phyloP scores from a whole-genome alignment of 2,113 vertebrate genomes.

The Ibidorhyncha struthersii region DNA sequence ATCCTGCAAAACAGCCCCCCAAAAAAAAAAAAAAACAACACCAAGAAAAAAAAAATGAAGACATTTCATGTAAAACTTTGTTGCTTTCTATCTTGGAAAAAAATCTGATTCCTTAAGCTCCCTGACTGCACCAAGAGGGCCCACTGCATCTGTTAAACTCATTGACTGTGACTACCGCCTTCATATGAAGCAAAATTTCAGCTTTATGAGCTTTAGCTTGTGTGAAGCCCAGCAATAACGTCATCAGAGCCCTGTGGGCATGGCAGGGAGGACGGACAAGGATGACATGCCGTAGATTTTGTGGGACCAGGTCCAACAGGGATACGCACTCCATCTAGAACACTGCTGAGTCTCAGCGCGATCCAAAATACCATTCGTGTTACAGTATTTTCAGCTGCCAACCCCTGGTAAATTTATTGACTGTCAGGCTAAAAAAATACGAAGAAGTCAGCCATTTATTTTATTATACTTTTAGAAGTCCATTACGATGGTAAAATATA shows the following conservation, averaged over 20 bases:
- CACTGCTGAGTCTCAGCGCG: background rate
- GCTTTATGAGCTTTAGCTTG: constrained; percentile 9
- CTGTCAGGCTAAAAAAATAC: constrained; percentile 7
- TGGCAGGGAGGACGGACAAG: background rate
- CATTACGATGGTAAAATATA: background rate
- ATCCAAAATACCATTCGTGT: constrained; percentile 49
- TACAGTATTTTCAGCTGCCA: constrained; percentile 31
- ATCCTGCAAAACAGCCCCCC: background rate
- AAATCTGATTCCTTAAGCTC: background rate
- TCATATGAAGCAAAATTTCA: background rate
- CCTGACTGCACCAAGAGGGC: background rate
- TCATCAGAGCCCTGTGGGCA: constrained; percentile 13
- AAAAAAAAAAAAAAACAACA: background rate
- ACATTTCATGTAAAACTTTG: background rate
- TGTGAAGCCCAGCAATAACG: constrained; percentile 21
- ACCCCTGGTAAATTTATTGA: constrained; percentile 44
- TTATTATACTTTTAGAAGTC: constrained; percentile 9
- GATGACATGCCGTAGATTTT: background rate
- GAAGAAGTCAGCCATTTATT: constrained; percentile 26
- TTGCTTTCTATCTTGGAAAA: constrained; percentile 11
- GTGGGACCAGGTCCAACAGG: background rate
- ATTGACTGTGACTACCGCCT: background rate
- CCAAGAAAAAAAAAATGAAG: background rate
- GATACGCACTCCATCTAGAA: background rate
- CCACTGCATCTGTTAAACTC: constrained; percentile 32